phyloP scores from a whole-genome alignment of 1,140 invertebrate species.

The Diuraphis noxia region DNA sequence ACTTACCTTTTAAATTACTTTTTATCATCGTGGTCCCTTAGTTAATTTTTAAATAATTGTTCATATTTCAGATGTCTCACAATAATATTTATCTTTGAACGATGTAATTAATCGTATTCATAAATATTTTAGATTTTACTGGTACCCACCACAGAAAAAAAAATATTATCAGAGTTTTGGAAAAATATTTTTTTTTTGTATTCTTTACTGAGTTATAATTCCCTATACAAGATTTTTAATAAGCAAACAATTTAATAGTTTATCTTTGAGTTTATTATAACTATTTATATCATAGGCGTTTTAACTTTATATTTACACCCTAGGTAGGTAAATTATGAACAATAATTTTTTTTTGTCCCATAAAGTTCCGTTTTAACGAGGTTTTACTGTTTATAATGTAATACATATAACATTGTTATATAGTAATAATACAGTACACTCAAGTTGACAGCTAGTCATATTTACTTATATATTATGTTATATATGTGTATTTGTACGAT shows the following conservation, averaged over 20 bases:
- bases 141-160: background rate
- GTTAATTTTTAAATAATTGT: background rate
- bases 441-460: background rate
- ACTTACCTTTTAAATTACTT: background rate
- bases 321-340: background rate
- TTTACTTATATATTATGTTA: background rate
- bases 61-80: background rate
- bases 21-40: background rate
- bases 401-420: background rate
- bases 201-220: background rate
- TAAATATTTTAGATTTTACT: background rate
- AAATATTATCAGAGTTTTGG: background rate
- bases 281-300: background rate
- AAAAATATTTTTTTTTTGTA: background rate
- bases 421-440: background rate
- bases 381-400: background rate
- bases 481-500: slow-evolving; percentile 1
- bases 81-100: background rate
- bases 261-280: background rate
- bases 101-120: background rate
- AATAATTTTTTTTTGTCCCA: background rate
- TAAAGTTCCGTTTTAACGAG: background rate
- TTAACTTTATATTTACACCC: no score
- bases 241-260: background rate
- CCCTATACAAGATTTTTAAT: background rate